Base-by-base conservation (phyloP, 2,797 vertebrate species). In the Tokudaia muenninki region DNA sequence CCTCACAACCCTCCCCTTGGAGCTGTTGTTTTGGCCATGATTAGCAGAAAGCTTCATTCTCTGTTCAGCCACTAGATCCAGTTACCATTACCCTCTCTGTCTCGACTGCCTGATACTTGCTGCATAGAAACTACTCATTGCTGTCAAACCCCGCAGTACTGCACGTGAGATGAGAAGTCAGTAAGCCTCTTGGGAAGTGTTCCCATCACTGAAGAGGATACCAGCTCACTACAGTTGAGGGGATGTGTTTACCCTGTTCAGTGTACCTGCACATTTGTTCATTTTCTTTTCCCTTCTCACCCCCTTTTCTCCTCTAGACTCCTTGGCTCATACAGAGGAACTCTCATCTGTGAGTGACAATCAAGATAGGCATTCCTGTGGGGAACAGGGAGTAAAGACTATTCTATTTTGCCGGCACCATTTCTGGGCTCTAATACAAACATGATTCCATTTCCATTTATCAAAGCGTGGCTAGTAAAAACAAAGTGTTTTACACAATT, bases 401-500 rank as follows among this genome's bases (percentile, higher is more conserved):
- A 8, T 24, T 74, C 8, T 21, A 80, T 63, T 61, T 86, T 61
- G 19, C 86, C 80, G 52, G 77, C 5, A 87, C 65, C 22, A 34
- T 41, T 75, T 8, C 47, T 83, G 24, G 50, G 21, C 92, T 97
- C 94, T 87, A 90, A 90, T 52, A 82, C 3, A n/a, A 95, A 3
- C 78, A 2, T 70, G 47, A 4, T 83, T 94, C 47, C n/a, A 78
- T 90, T 96, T 95, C 74, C 29, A 94, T 72, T 83, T 1, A 74
- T 82, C 78, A 63, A 90, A 82, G 41, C n/a, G 47, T n/a, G 29
- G 72, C 72, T 87, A 92, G 50, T 59, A 77, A 55, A 84, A 93
- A 94, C 24, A 84, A 93, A 88, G 29, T 82, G 37, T 41, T 90
- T 61, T 87, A 4, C 6, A 80, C 11, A 95, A 93, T 92, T 90